Evolutionary conservation across 1,140 invertebrate species (phyloP), one percentile per base, ranked within the genome.

Genomic region (Danaus plexippus): DNA sequence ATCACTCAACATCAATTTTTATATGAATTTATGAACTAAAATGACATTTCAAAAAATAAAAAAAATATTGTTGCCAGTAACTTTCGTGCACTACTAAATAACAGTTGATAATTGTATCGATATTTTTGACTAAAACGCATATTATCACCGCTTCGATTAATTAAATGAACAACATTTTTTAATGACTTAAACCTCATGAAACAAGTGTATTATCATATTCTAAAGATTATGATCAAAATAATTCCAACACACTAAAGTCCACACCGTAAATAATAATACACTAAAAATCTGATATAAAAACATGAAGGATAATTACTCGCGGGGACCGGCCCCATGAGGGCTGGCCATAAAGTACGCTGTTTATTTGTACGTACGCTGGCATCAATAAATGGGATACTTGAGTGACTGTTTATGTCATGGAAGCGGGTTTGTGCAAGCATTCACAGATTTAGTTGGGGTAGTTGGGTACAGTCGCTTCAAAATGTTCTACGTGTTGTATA

Each of bases 391-490:
- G 62, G 64, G 63, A 67, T 85, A 80, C 77, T 84, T 81, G 69
- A 77, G 69, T 68, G 72, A 78, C 68, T 83, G 76, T 84, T 87
- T 87, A 74, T 86, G 77, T 84, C 80, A 85, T 87, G 81, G 80
- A 87, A 87, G 84, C 84, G 84, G 81, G 84, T 87, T 87, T 87
- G 84, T 67, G 84, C 80, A 87, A 87, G 84, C 84, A 87, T 87
- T 85, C 84, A 87, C 81, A 81, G 84, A 87, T 87, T 87, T 85
- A 72, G 79, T 75, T 85, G 71, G 81, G 81, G 81, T 84, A 77
- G 73, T 65, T 54, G 43, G 53, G 78, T 83, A 86, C 77, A 67
- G 75, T 70, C 68, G 73, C 9, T 32, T 32, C 7, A 5, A 32
- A 32, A 32, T 32, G 7, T 32, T 32, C 22, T 32, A 32, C 22